These are phyloP conservation scores for Scolanthus callimorphus DNA, from an alignment of 92 coral and sea anemone species.

Conservation along the genomic window DNA sequence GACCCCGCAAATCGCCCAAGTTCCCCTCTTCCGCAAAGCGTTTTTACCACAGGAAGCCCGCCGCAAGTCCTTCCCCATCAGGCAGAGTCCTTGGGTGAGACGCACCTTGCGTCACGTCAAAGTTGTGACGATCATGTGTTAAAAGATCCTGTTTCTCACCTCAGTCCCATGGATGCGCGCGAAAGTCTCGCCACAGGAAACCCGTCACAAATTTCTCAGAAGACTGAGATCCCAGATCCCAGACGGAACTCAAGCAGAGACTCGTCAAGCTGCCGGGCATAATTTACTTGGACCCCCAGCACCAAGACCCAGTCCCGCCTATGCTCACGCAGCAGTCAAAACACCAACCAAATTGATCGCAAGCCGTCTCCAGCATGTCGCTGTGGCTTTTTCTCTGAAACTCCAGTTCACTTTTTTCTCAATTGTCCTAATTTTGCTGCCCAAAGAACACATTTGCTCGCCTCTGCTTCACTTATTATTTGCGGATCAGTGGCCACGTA, in stretches of 20 bases:
- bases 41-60: conserved; percentile 5
- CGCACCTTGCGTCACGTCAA: neutral
- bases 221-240: conserved; percentile 9
- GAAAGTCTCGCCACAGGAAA: conserved; percentile 14
- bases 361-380: too few species aligned
- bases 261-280: neutral
- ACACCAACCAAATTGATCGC: conserved; percentile 9
- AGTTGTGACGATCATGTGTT: conserved; percentile 2
- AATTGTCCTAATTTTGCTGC: too few species aligned
- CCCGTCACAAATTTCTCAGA: neutral
- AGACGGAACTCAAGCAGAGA: neutral
- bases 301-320: neutral
- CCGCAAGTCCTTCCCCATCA: neutral
- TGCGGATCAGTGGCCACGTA: too few species aligned
- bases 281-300: neutral
- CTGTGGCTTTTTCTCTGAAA: too few species aligned
- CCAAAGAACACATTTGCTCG: too few species aligned
- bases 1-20: neutral
- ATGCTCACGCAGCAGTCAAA: conserved; percentile 14
- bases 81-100: neutral
- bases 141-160: conserved; percentile 9
- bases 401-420: too few species aligned
- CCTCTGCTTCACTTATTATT: too few species aligned
- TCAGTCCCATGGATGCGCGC: conserved; percentile 16
- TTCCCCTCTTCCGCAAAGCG: conserved; percentile 2